A percentile compares a stretch with the other conserved stretches of the same genome.
phyloP scores from a whole-genome alignment of 2,797 vertebrate species.

The Acanthurus lineatus region DNA sequence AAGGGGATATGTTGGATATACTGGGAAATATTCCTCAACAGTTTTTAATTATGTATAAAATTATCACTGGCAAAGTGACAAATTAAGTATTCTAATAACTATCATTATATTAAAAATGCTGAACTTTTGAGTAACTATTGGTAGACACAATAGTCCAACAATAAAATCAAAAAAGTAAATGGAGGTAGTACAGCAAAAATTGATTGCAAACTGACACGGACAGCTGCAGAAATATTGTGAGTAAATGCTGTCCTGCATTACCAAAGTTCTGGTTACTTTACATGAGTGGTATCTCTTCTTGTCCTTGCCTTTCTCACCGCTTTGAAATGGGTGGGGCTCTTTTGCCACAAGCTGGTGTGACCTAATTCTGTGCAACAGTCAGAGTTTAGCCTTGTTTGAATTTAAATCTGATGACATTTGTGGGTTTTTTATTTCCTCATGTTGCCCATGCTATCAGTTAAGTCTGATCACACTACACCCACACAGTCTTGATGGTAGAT shows the following conservation, averaged over 20 bases:
- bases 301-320: not conserved
- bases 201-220: not conserved
- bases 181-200: too few relatives aligned
- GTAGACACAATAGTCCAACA: not conserved
- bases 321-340: not conserved
- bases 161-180: not conserved
- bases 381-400: not conserved
- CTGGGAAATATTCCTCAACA: too few relatives aligned
- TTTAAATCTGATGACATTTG: not conserved
- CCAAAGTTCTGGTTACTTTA: not conserved
- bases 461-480: not conserved
- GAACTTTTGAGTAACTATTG: not conserved
- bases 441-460: not conserved
- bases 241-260: not conserved
- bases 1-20: too few relatives aligned
- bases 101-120: not conserved
- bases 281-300: too few relatives aligned
- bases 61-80: not conserved
- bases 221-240: not conserved
- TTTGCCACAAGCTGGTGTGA: not conserved
- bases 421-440: not conserved
- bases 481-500: not conserved
- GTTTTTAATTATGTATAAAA: too few relatives aligned
- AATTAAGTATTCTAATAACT: not conserved
- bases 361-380: not conserved